Evolutionary conservation across 2,888 invertebrate species (phyloP), one percentile per base, ranked within the genome.

Genomic region (Harpalus rubripes): DNA sequence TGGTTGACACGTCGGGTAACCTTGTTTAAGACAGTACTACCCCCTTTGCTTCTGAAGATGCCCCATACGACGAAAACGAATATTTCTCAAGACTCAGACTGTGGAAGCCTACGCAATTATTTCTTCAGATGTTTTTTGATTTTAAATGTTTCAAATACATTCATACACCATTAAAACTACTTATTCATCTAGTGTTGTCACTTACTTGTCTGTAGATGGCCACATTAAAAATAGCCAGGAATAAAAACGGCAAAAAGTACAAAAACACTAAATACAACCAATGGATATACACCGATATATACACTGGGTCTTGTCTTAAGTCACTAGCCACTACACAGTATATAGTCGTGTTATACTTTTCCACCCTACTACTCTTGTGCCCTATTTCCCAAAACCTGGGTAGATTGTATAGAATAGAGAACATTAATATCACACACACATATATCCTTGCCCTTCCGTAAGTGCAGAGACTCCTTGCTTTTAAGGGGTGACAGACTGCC

Each of bases 181-280:
- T 44, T 10, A 52, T 52, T 52, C 44, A 12, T 1, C 12, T 12
- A 52, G 44, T 44, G 44, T 12, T 52, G 6, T 4, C 16, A 91
- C 92, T 92, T 93, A 95, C 95, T 92, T 98, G 96, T 87, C 94
- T 93, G 91, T 97, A 98, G 89, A 99, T 98, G 90, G 97, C 95
- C 85, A 95, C 94, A 92, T 99, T 99, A 89, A 99, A 94, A 86
- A 96, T 95, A 72, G 98, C 96, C 88, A 99, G 93, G 86, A 96
- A 95, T 83, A 95, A 93, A 91, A 99, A 97, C 2, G 99, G 99
- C 88, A 99, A 94, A 88, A 98, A 94, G 91, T 98, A 98, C 94
- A 98, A 97, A 88, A 98, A 96, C 86, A 98, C 93, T 88, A 99
- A 94, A 91, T 99, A 98, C 92, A 98, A 93, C 96, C 98, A 98